phyloP scores from a whole-genome alignment of 2,113 vertebrate genomes.

The Seriola quinqueradiata region DNA sequence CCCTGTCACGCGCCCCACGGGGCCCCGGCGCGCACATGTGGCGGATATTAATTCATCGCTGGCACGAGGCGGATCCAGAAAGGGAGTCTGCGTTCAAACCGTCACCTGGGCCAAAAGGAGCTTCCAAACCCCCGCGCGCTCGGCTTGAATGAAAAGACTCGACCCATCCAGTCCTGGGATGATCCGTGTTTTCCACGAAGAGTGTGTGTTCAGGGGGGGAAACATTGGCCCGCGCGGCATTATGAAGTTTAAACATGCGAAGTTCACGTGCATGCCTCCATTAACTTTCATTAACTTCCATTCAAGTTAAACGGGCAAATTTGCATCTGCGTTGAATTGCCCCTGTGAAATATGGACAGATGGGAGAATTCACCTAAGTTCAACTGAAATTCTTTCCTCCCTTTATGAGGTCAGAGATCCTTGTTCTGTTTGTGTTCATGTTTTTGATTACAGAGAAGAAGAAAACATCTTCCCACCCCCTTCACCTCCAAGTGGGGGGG shows the following conservation, averaged over 20 bases:
- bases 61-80: slow-evolving; percentile 26
- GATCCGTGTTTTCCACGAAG: not conserved
- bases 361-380: no score
- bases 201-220: no score
- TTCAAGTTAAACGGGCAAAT: no score
- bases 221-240: not conserved
- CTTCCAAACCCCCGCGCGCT: slow-evolving; percentile 22
- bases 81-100: slow-evolving; percentile 10
- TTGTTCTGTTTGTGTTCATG: no score
- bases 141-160: slow-evolving; percentile 9
- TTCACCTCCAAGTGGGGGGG: no score
- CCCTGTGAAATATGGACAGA: no score
- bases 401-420: no score
- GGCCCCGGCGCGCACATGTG: slow-evolving; percentile 33
- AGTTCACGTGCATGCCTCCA: not conserved
- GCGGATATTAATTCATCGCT: slow-evolving; percentile 34
- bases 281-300: not conserved
- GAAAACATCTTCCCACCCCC: no score
- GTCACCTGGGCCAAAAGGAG: not conserved
- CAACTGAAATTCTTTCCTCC: no score
- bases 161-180: slow-evolving; percentile 1
- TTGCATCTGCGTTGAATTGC: no score
- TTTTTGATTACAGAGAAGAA: no score
- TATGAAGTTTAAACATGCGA: not conserved
- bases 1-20: not conserved